These are phyloP conservation scores for Mormyrus proboscirostris DNA, from an alignment of 2,797 vertebrate genomes.

Conservation along the genomic window DNA sequence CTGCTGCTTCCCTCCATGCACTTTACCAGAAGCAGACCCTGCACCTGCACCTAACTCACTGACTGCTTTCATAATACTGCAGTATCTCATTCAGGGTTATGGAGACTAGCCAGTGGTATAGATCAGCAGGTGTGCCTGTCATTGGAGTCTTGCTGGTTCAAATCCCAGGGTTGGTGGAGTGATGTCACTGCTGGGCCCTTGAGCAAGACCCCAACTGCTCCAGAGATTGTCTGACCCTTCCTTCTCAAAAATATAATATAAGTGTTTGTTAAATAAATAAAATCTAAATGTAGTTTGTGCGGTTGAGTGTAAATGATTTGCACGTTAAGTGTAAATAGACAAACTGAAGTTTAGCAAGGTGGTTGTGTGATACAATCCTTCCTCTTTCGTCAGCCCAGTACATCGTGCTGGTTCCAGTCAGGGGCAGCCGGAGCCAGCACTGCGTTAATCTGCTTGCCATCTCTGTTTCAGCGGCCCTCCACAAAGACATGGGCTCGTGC, in stretches of 20 bases:
- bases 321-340: not conserved
- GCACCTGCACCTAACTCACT: not conserved
- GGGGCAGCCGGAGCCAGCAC: not conserved
- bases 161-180: not conserved
- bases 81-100: not conserved
- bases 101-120: not conserved
- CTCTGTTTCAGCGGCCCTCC: conserved; percentile 71
- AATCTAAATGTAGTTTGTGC: not conserved
- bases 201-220: not conserved
- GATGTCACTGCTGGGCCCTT: not conserved
- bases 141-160: not conserved
- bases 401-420: not conserved
- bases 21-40: not conserved
- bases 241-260: not conserved
- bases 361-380: not conserved
- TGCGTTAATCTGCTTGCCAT: conserved; percentile 23
- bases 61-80: not conserved
- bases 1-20: not conserved
- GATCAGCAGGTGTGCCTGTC: not conserved
- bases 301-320: not conserved
- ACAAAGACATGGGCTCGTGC: conserved; percentile 96
- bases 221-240: not conserved
- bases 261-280: not conserved
- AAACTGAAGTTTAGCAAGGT: not conserved
- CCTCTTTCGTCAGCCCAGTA: not conserved